Base-by-base conservation (phyloP, 1,140 invertebrate species). In the Pantala flavescens region DNA sequence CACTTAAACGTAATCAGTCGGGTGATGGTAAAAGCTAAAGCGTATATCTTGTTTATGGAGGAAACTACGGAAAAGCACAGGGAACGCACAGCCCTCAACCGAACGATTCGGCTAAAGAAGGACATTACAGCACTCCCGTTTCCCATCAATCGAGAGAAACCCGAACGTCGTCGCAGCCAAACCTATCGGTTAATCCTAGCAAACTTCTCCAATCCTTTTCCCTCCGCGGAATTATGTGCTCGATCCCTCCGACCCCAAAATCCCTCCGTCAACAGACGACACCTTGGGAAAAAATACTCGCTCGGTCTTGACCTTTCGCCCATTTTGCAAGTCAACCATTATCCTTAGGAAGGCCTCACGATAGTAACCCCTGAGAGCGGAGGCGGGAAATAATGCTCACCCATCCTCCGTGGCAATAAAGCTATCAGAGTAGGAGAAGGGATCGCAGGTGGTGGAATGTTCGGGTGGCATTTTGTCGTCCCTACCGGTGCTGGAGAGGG, bases 321-420 rank as follows among this genome's bases (percentile, higher is more conserved):
- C 49, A 63, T 16, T 63, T 63, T 63, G 49, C 49, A 63, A 63
- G 49, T 63, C 49, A 63, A 63, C 49, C 49, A 63, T 63, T 63
- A 63, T 63, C 49, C 49, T 63, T 63, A 21, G 49, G 49, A 36
- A 36, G 28, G 16, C 49, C 49, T 16, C 12, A 63, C 5, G n/a
- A 63, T 21, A 19, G 49, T 63, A 63, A 63, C 49, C 49, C 43
- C 28, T 36, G 28, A 36, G 28, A 36, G 28, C 9, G 28, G 28
- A 36, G 28, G 28, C 28, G 28, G 28, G 28, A 36, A 36, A 9
- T 5, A 36, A 36, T 9, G 28, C 28, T 36, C 28, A 5, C 28
- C 28, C 28, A 36, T 36, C 28, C 28, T 63, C 49, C 49, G n/a
- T 63, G 12, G 49, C 49, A 63, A 63, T 63, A 63, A 63, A 63